Conservation (phyloP, 1,140 invertebrate genomes). For the Stegodyphus mimosarum region DNA sequence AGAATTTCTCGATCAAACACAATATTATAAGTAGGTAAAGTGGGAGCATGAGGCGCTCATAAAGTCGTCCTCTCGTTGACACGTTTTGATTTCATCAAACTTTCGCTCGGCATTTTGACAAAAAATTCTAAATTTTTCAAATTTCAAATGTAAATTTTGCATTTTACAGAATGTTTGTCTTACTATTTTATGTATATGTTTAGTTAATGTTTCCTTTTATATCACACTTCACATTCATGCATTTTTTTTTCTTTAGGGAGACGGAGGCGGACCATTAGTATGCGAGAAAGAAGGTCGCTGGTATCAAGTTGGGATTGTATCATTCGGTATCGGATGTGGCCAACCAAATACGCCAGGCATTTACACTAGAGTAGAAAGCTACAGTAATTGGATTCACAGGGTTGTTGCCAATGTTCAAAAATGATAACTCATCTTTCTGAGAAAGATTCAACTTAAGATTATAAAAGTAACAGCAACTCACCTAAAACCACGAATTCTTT, state of each 20-base stretch:
- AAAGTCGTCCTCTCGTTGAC: too few relatives aligned
- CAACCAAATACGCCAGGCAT: conserved; percentile 76
- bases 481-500: neutral
- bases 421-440: neutral
- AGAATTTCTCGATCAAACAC: too few relatives aligned
- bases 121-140: too few relatives aligned
- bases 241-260: conserved; percentile 27
- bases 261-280: conserved; percentile 64
- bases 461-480: neutral
- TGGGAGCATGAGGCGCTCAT: too few relatives aligned
- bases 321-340: conserved; percentile 80
- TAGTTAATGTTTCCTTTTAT: too few relatives aligned
- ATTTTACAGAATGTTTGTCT: too few relatives aligned
- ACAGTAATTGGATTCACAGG: conserved; percentile 71
- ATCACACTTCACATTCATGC: neutral
- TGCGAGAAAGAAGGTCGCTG: conserved; percentile 68
- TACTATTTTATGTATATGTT: too few relatives aligned
- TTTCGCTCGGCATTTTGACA: too few relatives aligned
- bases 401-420: conserved; percentile 22
- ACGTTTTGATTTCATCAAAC: too few relatives aligned
- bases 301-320: conserved; percentile 76
- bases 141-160: too few relatives aligned
- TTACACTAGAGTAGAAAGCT: conserved; percentile 76
- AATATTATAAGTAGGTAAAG: too few relatives aligned
- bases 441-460: neutral